phyloP scores from a whole-genome alignment of 64 coral and sea anemone genomes.

The Montipora capricornis region DNA sequence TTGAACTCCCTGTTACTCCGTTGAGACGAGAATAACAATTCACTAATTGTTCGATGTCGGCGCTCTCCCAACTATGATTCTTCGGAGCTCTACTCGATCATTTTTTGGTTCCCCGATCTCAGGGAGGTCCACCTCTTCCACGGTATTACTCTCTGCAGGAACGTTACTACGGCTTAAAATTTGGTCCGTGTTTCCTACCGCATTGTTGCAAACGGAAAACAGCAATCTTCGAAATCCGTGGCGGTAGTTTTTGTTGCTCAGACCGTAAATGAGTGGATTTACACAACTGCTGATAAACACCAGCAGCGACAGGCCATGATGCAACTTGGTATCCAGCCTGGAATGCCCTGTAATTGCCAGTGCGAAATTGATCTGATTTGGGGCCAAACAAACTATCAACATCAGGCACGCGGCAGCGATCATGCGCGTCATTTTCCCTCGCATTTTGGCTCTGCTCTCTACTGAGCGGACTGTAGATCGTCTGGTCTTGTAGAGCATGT shows the following conservation, averaged over 20 bases:
- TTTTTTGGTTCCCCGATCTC: not conserved
- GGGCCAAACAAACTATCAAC: not conserved
- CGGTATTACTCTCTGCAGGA: not conserved
- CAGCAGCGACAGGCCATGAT: not conserved
- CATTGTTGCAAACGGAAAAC: not conserved
- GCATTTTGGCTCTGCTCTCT: constrained; percentile 33
- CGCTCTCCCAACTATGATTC: not conserved
- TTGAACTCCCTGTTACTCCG: no score
- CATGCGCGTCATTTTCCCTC: constrained; percentile 39
- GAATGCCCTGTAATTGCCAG: constrained; percentile 11
- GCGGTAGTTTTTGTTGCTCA: constrained; percentile 22
- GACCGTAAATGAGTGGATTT: constrained; percentile 34
- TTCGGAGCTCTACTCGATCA: not conserved
- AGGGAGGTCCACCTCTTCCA: not conserved
- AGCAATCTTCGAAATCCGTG: not conserved
- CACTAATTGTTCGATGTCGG: no score
- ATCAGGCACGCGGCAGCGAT: not conserved
- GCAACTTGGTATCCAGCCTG: not conserved
- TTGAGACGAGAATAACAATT: no score
- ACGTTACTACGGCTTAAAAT: not conserved
- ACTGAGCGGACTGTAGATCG: not conserved
- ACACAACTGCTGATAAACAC: constrained; percentile 16
- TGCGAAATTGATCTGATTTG: constrained; percentile 29
- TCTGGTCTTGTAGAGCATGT: constrained; percentile 6
- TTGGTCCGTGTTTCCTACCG: not conserved